Percentiles rank a stretch among this genome's conserved stretches.
Evolutionary conservation across 2,113 vertebrate genomes (phyloP).

Genomic region (Speoplatyrhinus poulsoni): DNA sequence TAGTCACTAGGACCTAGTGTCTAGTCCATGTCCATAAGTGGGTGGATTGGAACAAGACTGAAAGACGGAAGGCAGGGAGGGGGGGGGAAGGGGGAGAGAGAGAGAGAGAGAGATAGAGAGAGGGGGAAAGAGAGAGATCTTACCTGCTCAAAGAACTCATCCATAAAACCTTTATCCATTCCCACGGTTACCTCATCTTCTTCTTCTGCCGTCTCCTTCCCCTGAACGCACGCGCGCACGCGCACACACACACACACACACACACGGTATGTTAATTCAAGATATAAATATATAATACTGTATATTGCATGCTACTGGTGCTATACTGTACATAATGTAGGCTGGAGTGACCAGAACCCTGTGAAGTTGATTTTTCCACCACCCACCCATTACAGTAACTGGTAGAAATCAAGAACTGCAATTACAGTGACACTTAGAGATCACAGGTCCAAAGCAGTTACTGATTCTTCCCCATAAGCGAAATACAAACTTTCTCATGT

Average conservation of each 20-base stretch:
- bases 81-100: neutral
- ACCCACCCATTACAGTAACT: conserved; percentile 20
- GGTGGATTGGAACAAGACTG: too few species aligned
- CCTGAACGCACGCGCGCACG: conserved; percentile 69
- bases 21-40: too few species aligned
- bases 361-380: neutral
- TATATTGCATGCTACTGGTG: too few species aligned
- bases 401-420: conserved; percentile 44
- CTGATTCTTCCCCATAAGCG: conserved; percentile 40
- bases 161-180: conserved; percentile 91
- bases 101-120: neutral
- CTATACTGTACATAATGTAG: neutral
- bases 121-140: conserved; percentile 12
- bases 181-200: conserved; percentile 88
- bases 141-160: conserved; percentile 95
- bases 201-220: conserved; percentile 83
- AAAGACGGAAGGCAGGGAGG: too few species aligned
- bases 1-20: too few species aligned
- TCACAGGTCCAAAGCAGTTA: conserved; percentile 45
- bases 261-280: neutral
- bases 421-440: conserved; percentile 36
- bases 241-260: conserved; percentile 20
- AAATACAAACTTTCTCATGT: conserved; percentile 13
- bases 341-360: neutral
- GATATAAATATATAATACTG: neutral